These are phyloP conservation scores for Fulica atra DNA, from an alignment of 2,113 vertebrate genomes.

Conservation along the genomic window DNA sequence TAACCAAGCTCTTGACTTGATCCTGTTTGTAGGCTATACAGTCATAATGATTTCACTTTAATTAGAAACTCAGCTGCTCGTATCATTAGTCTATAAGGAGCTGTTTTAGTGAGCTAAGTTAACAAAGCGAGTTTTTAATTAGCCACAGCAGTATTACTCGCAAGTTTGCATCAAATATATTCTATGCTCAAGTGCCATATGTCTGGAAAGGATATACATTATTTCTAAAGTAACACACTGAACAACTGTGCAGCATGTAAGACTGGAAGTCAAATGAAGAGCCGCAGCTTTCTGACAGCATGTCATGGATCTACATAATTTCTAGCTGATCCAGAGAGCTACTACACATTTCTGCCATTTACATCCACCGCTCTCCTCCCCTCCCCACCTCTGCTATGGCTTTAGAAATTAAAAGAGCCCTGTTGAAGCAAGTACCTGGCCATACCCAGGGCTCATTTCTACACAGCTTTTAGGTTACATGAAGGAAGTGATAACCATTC, in stretches of 20 bases:
- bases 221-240: not conserved
- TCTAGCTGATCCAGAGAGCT: not conserved
- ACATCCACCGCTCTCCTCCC: not conserved
- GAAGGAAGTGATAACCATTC: not conserved
- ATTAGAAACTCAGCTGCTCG: not conserved
- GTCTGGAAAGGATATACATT: not conserved
- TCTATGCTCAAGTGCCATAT: not conserved
- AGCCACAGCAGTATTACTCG: not conserved
- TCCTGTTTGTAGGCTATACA: not conserved
- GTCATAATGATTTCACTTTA: not conserved
- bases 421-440: not conserved
- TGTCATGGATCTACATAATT: not conserved
- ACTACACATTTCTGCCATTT: not conserved
- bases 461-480: not conserved
- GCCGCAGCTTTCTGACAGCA: not conserved
- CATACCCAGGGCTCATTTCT: not conserved
- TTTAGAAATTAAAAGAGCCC: not conserved
- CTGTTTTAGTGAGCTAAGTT: not conserved
- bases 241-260: not conserved
- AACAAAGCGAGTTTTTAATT: constrained; percentile 23
- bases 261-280: not conserved
- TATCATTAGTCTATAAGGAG: not conserved
- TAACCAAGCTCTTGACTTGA: not conserved
- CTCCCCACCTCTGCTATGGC: not conserved
- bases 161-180: not conserved